These are phyloP conservation scores for Beris morrisii DNA, from an alignment of 2,888 invertebrate genomes.

Conservation along the genomic window DNA sequence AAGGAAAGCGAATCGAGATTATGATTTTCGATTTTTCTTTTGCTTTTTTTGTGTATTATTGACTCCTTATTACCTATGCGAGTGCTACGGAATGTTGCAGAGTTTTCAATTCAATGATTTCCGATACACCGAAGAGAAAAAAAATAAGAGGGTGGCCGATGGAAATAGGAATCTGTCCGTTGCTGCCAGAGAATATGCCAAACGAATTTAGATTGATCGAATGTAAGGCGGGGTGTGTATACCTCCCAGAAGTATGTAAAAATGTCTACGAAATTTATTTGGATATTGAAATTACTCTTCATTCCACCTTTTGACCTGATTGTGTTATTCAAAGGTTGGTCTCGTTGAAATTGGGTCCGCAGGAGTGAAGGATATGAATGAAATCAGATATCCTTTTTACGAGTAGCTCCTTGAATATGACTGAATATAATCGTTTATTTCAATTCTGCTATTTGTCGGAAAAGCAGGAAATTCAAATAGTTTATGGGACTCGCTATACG, in stretches of 20 bases:
- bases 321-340: no score
- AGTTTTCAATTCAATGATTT: constrained; percentile 36
- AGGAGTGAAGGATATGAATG: no score
- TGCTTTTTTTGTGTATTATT: constrained; percentile 34
- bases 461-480: no score
- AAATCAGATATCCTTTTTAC: no score
- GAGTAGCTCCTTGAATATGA: no score
- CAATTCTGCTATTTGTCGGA: no score
- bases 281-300: constrained; percentile 25
- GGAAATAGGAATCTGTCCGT: background rate
- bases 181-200: constrained; percentile 11
- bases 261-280: constrained; percentile 10
- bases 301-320: no score
- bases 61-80: constrained; percentile 36
- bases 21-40: constrained; percentile 28
- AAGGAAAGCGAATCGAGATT: constrained; percentile 23
- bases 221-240: background rate
- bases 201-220: constrained; percentile 15
- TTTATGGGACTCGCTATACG: no score
- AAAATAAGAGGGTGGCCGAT: constrained; percentile 4
- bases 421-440: no score
- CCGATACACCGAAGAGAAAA: constrained; percentile 7
- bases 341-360: no score
- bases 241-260: background rate
- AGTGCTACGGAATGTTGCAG: constrained; percentile 35